A percentile compares a stretch with the other conserved stretches of the same genome.
These are phyloP conservation scores for Planiliza haematocheilus DNA, from an alignment of 2,113 vertebrate species.

Conservation along the genomic window DNA sequence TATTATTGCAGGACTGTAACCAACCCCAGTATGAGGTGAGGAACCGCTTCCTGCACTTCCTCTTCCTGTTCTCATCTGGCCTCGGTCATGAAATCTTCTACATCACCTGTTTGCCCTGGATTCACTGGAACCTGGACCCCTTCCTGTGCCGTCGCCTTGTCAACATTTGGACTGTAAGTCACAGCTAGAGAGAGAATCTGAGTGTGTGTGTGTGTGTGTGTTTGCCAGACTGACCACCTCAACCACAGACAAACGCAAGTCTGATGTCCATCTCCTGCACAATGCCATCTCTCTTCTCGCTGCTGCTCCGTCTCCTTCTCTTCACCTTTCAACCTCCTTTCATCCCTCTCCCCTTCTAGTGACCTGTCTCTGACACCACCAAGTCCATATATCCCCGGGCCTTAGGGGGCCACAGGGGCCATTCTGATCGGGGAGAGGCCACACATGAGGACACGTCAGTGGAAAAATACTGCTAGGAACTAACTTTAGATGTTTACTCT, in stretches of 20 bases:
- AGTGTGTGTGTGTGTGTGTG: constrained; percentile 1
- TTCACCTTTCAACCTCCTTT: constrained; percentile 77
- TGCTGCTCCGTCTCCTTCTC: constrained; percentile 36
- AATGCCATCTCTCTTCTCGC: constrained; percentile 64
- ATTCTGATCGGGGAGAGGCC: constrained; percentile 47
- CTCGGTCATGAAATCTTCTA: constrained; percentile 95
- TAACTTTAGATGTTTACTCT: constrained; percentile 41
- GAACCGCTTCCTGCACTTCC: constrained; percentile 90
- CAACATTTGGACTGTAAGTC: constrained; percentile 87
- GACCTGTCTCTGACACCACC: constrained; percentile 76
- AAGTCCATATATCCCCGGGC: constrained; percentile 67
- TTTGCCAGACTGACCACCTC: constrained; percentile 1
- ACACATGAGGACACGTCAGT: constrained; percentile 54
- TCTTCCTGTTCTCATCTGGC: constrained; percentile 91
- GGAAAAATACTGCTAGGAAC: constrained; percentile 6
- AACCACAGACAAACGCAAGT: background rate
- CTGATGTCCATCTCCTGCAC: constrained; percentile 42
- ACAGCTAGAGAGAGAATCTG: background rate
- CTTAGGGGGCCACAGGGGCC: constrained; percentile 40
- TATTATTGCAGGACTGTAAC: constrained; percentile 62
- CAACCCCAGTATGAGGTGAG: constrained; percentile 87
- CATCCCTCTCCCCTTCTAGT: constrained; percentile 51
- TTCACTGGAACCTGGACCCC: constrained; percentile 93
- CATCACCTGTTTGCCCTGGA: constrained; percentile 93
- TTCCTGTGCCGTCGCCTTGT: constrained; percentile 91